Conservation (phyloP, 2,888 invertebrate genomes). For the Trichacis sp. region DNA sequence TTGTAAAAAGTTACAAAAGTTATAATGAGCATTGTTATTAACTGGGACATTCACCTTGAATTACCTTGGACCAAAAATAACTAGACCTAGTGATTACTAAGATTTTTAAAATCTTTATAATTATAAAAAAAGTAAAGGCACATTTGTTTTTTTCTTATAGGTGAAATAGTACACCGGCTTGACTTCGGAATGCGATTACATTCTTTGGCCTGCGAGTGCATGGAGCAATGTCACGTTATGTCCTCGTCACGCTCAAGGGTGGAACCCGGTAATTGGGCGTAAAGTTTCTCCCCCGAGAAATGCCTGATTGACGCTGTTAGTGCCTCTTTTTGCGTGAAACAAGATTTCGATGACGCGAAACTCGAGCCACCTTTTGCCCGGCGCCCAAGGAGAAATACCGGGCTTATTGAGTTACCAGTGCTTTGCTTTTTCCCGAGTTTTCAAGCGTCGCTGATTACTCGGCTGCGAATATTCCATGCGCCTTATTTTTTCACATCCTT, state of each 20-base stretch:
- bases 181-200: slow-evolving; percentile 42
- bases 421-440: neutral
- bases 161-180: slow-evolving; percentile 32
- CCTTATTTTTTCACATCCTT: neutral
- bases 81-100: too few species aligned
- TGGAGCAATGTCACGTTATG: slow-evolving; percentile 9
- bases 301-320: slow-evolving; percentile 36
- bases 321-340: slow-evolving; percentile 38
- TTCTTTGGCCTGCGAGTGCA: slow-evolving; percentile 15
- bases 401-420: neutral
- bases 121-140: too few species aligned
- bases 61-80: too few species aligned
- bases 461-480: neutral
- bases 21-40: too few species aligned
- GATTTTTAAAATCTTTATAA: too few species aligned
- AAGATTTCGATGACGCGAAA: slow-evolving; percentile 24
- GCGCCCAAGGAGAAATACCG: neutral
- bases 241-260: slow-evolving; percentile 32
- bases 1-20: too few species aligned
- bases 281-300: slow-evolving; percentile 30
- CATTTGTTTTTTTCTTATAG: too few species aligned
- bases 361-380: slow-evolving; percentile 11
- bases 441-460: slow-evolving; percentile 2
- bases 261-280: slow-evolving; percentile 38
- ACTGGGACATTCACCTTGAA: too few species aligned